Base-by-base conservation (phyloP, 64 coral and sea anemone genomes). In the Porites australiensis region DNA sequence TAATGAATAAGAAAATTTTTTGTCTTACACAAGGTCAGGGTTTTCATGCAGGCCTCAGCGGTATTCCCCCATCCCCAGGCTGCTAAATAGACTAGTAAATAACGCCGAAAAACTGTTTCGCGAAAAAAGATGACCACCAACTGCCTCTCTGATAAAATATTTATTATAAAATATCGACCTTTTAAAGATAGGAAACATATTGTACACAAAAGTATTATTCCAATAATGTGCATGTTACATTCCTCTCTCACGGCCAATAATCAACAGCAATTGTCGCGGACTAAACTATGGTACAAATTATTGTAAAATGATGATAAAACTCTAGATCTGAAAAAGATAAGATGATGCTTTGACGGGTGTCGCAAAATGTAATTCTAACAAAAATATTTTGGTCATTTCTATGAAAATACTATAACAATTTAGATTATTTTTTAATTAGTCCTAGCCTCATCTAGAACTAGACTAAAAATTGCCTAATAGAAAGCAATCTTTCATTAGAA, bases 151-250 rank as follows among this genome's bases (percentile, higher is more conserved):
- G 43, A 16, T 74, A 45, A 74, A 74, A 14, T 74, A 48, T 74
- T 74, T 74, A 77, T 59, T 77, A 77, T 77, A n/a, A 50, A 77
- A 77, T 77, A 77, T 77, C 18, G 3, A 55, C 77, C 53, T 58
- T 58, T 79, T 37, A 37, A 37, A 37, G 27, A 37, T 37, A 10
- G 51, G 77, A 53, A 58, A 18, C 77, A 77, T 77, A 77, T 13
- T 79, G 77, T 79, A 79, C 77, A 79, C 50, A 51, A 79, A 79
- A 23, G 14, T 58, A 58, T 58, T 79, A 79, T 79, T 79, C 50
- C 51, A 74, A 57, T 71, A 71, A 27, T 77, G 13, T 79, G 77
- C 2, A 79, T 58, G 58, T 58, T 13, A 46, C 70, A 73, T 11
- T 57, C 10, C 58, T 79, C 52, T 13, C 16, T 51, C 50, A 58